phyloP scores from a whole-genome alignment of 2,797 vertebrate genomes.

The Amblyopsis hoosieri region DNA sequence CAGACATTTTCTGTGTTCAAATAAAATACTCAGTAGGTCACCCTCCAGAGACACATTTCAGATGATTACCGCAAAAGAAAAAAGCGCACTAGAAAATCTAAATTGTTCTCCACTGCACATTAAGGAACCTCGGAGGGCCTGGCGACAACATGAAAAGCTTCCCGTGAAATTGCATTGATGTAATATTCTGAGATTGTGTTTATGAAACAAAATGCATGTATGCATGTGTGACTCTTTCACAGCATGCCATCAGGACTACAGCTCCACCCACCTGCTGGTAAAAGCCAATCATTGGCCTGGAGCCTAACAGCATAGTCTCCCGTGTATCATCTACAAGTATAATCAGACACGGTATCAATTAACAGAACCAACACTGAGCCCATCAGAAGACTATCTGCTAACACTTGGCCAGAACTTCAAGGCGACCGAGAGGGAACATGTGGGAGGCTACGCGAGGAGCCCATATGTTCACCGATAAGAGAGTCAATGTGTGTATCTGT shows the following conservation, averaged over 20 bases:
- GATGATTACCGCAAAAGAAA: no score
- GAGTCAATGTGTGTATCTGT: slow-evolving; percentile 14
- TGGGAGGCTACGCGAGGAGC: slow-evolving; percentile 40
- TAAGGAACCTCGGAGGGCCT: no score
- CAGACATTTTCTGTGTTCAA: no score
- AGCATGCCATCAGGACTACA: neutral
- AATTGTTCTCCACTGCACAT: no score
- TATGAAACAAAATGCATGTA: no score
- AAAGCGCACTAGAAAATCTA: no score
- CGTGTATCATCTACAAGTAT: slow-evolving; percentile 52
- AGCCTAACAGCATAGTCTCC: slow-evolving; percentile 47
- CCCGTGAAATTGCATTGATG: no score
- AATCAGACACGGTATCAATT: slow-evolving; percentile 70
- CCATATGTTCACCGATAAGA: slow-evolving; percentile 6
- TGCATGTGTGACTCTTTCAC: no score
- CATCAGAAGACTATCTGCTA: slow-evolving; percentile 42
- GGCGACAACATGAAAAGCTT: no score
- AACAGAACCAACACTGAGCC: slow-evolving; percentile 45
- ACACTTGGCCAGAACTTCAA: slow-evolving; percentile 52
- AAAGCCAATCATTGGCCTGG: slow-evolving; percentile 48
- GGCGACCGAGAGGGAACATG: slow-evolving; percentile 48
- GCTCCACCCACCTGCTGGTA: slow-evolving; percentile 9
- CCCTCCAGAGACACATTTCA: no score
- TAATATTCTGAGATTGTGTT: no score
- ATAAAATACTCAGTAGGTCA: no score